Conservation (phyloP, 1,140 invertebrate genomes). For the Lordiphosa collinella region DNA sequence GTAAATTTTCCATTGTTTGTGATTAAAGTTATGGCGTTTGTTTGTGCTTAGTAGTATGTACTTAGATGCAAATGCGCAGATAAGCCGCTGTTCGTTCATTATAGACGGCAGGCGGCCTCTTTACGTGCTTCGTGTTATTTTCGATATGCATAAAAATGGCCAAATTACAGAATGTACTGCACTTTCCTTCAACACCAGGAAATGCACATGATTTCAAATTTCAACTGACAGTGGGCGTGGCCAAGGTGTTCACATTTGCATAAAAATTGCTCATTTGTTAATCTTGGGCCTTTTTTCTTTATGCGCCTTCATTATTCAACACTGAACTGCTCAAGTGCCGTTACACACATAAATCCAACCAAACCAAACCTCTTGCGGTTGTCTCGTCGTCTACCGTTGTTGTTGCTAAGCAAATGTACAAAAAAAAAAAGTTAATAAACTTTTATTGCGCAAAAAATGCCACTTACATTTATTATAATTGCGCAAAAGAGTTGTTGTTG, state of each 20-base stretch:
- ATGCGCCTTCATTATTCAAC: constrained; percentile 67
- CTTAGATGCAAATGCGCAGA: constrained; percentile 7
- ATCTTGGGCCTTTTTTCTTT: constrained; percentile 41
- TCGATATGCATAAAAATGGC: constrained; percentile 17
- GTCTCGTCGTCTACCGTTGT: constrained; percentile 30
- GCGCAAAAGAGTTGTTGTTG: constrained; percentile 48
- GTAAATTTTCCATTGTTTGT: constrained; percentile 70
- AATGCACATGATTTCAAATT: constrained; percentile 46
- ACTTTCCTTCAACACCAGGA: constrained; percentile 16
- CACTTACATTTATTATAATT: constrained; percentile 64
- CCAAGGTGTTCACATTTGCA: constrained; percentile 38
- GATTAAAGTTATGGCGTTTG: constrained; percentile 53
- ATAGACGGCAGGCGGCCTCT: constrained; percentile 13
- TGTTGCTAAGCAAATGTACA: constrained; percentile 63
- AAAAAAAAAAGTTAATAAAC: constrained; percentile 74
- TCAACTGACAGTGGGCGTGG: constrained; percentile 60
- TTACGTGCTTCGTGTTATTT: constrained; percentile 19
- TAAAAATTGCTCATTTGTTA: constrained; percentile 61
- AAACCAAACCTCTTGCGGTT: constrained; percentile 63
- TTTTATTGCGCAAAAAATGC: constrained; percentile 68
- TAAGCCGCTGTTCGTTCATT: constrained; percentile 6
- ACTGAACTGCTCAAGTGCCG: constrained; percentile 63
- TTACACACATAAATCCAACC: constrained; percentile 50
- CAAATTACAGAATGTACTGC: constrained; percentile 1
- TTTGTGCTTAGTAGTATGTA: constrained; percentile 21